Evolutionary conservation across 2,797 vertebrate genomes (phyloP).

Genomic region (Lithobates sylvaticus): DNA sequence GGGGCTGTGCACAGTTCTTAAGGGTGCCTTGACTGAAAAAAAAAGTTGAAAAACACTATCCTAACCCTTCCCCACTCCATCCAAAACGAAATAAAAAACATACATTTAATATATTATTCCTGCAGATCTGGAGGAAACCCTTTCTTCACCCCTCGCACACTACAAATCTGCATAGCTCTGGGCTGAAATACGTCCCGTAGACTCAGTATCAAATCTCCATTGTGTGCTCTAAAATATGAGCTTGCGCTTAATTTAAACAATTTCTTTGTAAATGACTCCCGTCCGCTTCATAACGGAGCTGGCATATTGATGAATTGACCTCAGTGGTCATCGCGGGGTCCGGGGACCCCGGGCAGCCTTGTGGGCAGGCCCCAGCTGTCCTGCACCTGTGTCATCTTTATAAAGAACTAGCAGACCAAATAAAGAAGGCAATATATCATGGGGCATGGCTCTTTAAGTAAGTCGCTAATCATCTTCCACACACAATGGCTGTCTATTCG

Average conservation of each 20-base stretch:
- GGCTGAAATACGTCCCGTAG: neutral
- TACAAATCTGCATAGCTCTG: neutral
- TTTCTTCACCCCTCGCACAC: neutral
- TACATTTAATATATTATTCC: no score
- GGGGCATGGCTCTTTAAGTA: slow-evolving; percentile 32
- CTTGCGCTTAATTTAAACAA: slow-evolving; percentile 51
- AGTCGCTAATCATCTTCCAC: slow-evolving; percentile 46
- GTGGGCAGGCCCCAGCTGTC: slow-evolving; percentile 48
- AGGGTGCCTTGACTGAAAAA: no score
- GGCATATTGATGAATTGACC: slow-evolving; percentile 58
- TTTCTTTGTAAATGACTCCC: slow-evolving; percentile 51
- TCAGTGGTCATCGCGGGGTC: slow-evolving; percentile 32
- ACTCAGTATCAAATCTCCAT: neutral
- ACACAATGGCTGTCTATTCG: slow-evolving; percentile 12
- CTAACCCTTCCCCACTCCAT: no score
- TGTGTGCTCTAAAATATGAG: slow-evolving; percentile 42
- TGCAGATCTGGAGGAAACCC: no score
- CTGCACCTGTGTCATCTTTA: slow-evolving; percentile 48
- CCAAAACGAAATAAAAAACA: no score
- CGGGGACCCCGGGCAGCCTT: slow-evolving; percentile 18
- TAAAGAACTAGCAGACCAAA: slow-evolving; percentile 30
- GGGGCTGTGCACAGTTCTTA: no score
- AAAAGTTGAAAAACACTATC: no score
- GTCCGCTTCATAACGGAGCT: slow-evolving; percentile 28
- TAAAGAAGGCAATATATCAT: slow-evolving; percentile 38